Evolutionary conservation across 1,140 invertebrate species (phyloP).

Genomic region (Zophobas atratus): DNA sequence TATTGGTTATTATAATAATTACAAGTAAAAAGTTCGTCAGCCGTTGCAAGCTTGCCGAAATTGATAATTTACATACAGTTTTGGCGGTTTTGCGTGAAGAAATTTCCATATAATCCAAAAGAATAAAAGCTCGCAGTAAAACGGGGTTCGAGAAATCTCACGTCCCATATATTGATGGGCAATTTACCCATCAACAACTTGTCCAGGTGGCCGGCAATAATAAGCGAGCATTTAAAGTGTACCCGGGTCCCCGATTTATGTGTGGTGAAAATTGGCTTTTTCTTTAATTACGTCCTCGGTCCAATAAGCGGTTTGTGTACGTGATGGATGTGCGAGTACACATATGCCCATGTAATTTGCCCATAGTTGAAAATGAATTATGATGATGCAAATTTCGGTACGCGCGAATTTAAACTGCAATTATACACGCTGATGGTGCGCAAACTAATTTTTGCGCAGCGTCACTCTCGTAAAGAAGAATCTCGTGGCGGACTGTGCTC

Average conservation of each 20-base stretch:
- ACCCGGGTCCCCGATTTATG: constrained; percentile 52
- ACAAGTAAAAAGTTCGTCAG: constrained; percentile 7
- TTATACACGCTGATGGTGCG: constrained; percentile 47
- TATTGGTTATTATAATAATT: constrained; percentile 38
- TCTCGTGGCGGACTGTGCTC: constrained; percentile 3
- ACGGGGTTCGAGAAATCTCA: constrained; percentile 47
- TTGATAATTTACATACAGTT: constrained; percentile 34
- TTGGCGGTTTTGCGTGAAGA: constrained; percentile 30
- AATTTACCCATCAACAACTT: constrained; percentile 55
- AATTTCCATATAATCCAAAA: constrained; percentile 37
- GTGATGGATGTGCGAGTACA: constrained; percentile 55
- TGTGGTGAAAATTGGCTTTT: constrained; percentile 43
- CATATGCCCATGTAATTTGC: constrained; percentile 54
- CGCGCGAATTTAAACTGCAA: constrained; percentile 55
- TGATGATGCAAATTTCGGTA: constrained; percentile 58
- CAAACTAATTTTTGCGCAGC: constrained; percentile 35
- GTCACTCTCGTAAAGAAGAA: constrained; percentile 21
- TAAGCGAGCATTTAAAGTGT: constrained; percentile 54
- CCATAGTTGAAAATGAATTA: constrained; percentile 55
- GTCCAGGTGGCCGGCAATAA: constrained; percentile 38
- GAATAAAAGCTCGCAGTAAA: constrained; percentile 34
- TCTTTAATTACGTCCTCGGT: constrained; percentile 38
- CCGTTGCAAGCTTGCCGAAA: constrained; percentile 6
- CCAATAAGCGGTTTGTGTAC: constrained; percentile 16
- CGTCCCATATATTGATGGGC: constrained; percentile 54